These are phyloP conservation scores for Linyphia triangularis DNA, from an alignment of 2,888 invertebrate species.

Conservation along the genomic window DNA sequence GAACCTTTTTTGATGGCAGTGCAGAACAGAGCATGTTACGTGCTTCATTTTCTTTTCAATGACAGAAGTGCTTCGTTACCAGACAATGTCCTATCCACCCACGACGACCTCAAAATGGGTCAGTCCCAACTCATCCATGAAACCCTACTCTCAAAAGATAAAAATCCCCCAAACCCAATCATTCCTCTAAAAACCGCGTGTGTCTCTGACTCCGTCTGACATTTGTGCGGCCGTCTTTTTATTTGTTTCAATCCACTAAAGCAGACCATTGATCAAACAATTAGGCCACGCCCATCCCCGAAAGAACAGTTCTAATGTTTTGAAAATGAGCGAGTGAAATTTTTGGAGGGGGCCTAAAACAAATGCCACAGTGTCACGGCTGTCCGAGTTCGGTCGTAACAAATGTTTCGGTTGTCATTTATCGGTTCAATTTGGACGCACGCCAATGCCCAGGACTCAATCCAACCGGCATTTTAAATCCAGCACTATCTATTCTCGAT, in stretches of 20 bases:
- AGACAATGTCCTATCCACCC: too few relatives aligned
- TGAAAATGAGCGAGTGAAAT: constrained; percentile 55
- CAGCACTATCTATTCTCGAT: constrained; percentile 51
- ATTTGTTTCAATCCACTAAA: constrained; percentile 44
- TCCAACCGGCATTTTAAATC: constrained; percentile 53
- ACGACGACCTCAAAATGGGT: too few relatives aligned
- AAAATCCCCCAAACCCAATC: not conserved
- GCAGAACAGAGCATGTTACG: too few relatives aligned
- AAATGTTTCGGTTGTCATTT: constrained; percentile 73
- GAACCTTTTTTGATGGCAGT: too few relatives aligned
- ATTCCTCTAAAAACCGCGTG: constrained; percentile 12
- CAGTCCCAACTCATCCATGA: too few relatives aligned
- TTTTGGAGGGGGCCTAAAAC: constrained; percentile 38
- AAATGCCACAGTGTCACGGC: constrained; percentile 60
- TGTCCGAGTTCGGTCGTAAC: constrained; percentile 53
- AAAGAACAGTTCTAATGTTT: constrained; percentile 53
- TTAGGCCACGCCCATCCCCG: constrained; percentile 61
- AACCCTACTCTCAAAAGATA: not conserved
- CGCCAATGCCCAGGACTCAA: constrained; percentile 50
- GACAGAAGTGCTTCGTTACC: too few relatives aligned
- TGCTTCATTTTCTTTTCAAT: too few relatives aligned
- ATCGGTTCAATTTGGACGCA: constrained; percentile 59
- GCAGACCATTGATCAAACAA: constrained; percentile 64
- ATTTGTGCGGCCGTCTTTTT: not conserved
- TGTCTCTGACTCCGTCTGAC: not conserved